Conservation (phyloP, 2,888 invertebrate genomes). For the Chaetogeoica ovagalla region DNA sequence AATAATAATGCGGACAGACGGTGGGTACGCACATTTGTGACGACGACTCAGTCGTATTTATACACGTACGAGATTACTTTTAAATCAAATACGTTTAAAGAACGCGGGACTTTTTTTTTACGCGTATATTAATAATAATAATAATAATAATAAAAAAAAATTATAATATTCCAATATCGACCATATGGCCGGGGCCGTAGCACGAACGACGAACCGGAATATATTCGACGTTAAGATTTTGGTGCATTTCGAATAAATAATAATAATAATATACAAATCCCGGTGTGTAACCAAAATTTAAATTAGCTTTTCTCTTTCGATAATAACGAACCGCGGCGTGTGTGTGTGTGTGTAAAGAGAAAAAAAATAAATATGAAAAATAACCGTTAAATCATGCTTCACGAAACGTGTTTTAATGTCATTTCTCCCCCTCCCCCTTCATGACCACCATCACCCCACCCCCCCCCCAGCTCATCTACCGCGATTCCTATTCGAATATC, state of each 20-base stretch:
- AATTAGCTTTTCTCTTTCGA: conserved; percentile 49
- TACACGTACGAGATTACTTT: conserved; percentile 24
- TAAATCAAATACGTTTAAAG: conserved; percentile 13
- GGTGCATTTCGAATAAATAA: conserved; percentile 37
- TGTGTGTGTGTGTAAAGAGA: conserved; percentile 6
- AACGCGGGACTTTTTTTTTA: neutral
- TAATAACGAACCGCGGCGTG: conserved; percentile 22
- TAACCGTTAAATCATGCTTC: conserved; percentile 33
- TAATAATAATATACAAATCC: neutral
- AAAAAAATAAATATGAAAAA: conserved; percentile 5
- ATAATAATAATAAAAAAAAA: conserved; percentile 12
- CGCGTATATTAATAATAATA: neutral
- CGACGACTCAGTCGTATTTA: neutral
- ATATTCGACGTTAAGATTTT: conserved; percentile 33
- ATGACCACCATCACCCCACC: too few species aligned
- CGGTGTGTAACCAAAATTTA: conserved; percentile 35
- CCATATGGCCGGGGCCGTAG: conserved; percentile 22
- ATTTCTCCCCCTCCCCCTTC: conserved; percentile 7
- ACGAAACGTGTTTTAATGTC: conserved; percentile 49
- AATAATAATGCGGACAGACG: neutral
- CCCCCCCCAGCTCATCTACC: too few species aligned
- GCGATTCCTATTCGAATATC: conserved; percentile 15
- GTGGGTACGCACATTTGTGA: neutral
- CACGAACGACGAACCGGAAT: conserved; percentile 37
- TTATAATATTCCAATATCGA: conserved; percentile 30